Base-by-base conservation (phyloP, 2,797 vertebrate species). In the Falco naumanni region DNA sequence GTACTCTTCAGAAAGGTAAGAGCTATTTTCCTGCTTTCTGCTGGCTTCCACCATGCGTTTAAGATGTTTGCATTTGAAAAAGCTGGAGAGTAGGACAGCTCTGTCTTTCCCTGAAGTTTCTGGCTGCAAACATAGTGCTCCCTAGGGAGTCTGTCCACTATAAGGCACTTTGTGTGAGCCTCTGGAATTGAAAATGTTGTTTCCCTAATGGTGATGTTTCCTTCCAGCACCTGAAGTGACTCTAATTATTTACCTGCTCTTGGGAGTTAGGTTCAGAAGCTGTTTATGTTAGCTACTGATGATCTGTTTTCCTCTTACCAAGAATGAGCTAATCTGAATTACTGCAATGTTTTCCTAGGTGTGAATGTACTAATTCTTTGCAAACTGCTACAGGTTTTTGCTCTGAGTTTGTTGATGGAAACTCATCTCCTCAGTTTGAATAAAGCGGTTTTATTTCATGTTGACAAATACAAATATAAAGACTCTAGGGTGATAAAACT, bases 1-100 rank as follows among this genome's bases (percentile, higher is more conserved):
- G 99, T 69, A 98, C 98, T 87, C 98, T 99, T 93, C 99, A 99
- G 97, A 99, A 98, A 98, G 99, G 99, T 99, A 97, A 98, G 96
- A 63, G 14, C 48, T n/a, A 0, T 56, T 68, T 64, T 22, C 37
- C 14, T n/a, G 51, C 66, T 51, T 29, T 43, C 54, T 41, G 25
- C 63, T 88, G 6, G 50, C 50, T 59, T 19, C 50, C 31, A 5
- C 54, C 3, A 0, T 7, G 37, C 7, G 3, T n/a, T 33, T 15
- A 26, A 39, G 91, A 21, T 3, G 1, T 61, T 84, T 47, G 43
- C 29, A 6, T 51, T 37, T 39, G 17, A 22, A 26, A 29, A 48
- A 41, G 82, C 74, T 53, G 69, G 56, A 15, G 56, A 13, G 31
- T 14, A 39, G 91, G 56, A 26, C 34, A 28, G 47, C 28, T 51